Evolutionary conservation across 2,888 invertebrate species (phyloP), one percentile per base, ranked within the genome.

Genomic region (Esperia sulphurella): DNA sequence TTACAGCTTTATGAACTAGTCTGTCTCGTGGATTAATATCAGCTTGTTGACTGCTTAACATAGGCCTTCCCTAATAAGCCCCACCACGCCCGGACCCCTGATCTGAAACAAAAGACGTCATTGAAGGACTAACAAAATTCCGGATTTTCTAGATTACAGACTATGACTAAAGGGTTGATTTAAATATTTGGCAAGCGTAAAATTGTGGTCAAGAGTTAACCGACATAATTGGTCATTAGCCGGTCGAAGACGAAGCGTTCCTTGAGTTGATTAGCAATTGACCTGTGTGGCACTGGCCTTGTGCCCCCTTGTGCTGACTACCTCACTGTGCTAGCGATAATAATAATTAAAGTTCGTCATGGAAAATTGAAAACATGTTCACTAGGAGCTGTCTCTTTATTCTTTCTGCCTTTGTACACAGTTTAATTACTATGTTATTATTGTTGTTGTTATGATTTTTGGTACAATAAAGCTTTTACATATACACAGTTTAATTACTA

Each of bases 191-290:
- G 21, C 5, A 71, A 70, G 67, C 69, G 69, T 77, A 72, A 71
- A 75, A 78, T 79, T 75, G 76, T 75, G 80, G 79, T 79, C 78
- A 79, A 76, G 72, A 81, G 79, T 81, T 79, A 83, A 84, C 73
- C 73, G 71, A 59, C 51, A 60, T 85, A 87, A 86, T 86, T 87
- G 83, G 71, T 76, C 68, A 85, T 85, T 83, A 83, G 72, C 59
- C 68, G 74, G 68, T 67, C 66, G 64, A 65, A 68, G 59, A 62
- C 65, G 58, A 65, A 66, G 65, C 71, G 76, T 65, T 75, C 65
- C 76, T 75, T 72, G 71, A 73, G 76, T 80, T 85, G 78, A 85
- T 85, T 86, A 79, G 68, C 72, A 85, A 82, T 87, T 87, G 86
- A 87, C 84, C 81, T 62, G 61, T 61, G 68, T 59, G 57, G 5